Conservation (phyloP, 1,140 invertebrate species). For the Saccostrea glomerata region DNA sequence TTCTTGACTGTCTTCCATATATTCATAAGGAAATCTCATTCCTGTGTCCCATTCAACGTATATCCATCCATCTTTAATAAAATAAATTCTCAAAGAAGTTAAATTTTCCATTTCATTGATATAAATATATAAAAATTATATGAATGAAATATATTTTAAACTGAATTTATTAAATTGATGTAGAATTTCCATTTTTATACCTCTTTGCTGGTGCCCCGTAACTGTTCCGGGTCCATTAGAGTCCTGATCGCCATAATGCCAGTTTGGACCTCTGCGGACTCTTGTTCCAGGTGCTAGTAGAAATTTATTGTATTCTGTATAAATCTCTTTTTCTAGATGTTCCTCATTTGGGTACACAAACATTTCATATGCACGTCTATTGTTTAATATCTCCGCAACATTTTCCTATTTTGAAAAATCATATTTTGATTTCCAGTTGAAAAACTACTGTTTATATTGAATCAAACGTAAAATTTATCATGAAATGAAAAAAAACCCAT, state of each 20-base stretch:
- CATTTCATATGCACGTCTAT: too few species aligned
- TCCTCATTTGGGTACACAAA: too few species aligned
- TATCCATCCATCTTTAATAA: slow-evolving; percentile 8
- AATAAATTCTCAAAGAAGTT: not conserved
- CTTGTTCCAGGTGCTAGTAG: slow-evolving; percentile 58
- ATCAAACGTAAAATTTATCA: too few species aligned
- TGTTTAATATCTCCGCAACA: too few species aligned
- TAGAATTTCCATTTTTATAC: not conserved
- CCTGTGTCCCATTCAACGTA: slow-evolving; percentile 53
- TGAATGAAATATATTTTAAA: too few species aligned
- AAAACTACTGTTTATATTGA: too few species aligned
- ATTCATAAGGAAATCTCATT: slow-evolving; percentile 40
- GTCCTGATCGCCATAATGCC: slow-evolving; percentile 63
- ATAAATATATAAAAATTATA: too few species aligned
- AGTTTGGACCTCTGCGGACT: slow-evolving; percentile 58
- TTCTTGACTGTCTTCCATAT: not conserved
- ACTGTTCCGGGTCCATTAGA: slow-evolving; percentile 59
- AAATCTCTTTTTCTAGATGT: not conserved
- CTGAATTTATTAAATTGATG: too few species aligned
- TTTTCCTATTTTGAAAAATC: too few species aligned
- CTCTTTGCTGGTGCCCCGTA: slow-evolving; percentile 46
- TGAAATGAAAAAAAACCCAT: too few species aligned
- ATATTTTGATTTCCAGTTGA: too few species aligned
- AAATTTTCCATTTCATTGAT: too few species aligned
- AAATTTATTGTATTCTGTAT: not conserved